Base-by-base conservation (phyloP, 2,113 vertebrate species). In the Pitta sordida region DNA sequence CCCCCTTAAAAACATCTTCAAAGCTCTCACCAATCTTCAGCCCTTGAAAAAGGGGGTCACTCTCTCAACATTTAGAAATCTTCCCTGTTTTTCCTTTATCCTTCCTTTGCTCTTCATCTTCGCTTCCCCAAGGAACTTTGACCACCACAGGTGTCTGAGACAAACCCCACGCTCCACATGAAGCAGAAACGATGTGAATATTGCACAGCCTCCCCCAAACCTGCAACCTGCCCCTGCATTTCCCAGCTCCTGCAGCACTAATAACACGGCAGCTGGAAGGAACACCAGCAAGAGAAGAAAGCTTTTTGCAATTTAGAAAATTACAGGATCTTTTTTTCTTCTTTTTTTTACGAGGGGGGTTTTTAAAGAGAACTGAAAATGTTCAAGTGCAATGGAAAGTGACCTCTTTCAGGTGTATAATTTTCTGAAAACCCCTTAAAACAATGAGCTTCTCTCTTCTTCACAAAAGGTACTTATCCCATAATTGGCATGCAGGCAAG, bases 331-430 rank as follows among this genome's bases (percentile, higher is more conserved):
- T 68, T 92, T n/a, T 48, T 34, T 59, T 27, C 14, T 59, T 27
- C 14, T 14, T 4, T 23, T 78, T 86, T 67, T 26, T 19, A 9
- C 5, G 6, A 7, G 16, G 0, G 5, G 0, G 0, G 1, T 43
- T 68, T 80, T 62, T 65, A 23, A 70, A 83, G 71, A 60, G 46
- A 75, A 68, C 17, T 29, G 60, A 41, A 86, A 83, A 53, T 74
- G 51, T 74, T 87, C 67, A 52, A 52, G 64, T 0, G 0, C 18
- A 60, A 77, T 32, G 22, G 63, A 23, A 94, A 80, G 71, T 78
- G 93, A 90, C 94, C 94, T 86, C 82, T 74, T 83, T 88, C 63
- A 96, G 94, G 87, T 88, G 56, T 78, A 6, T 78, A 88, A 91
- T 95, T 95, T 95, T 56, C 86, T 88, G 43, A 68, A 88, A 88